Conservation (phyloP, 1,140 invertebrate genomes). For the Chelonus insularis region DNA sequence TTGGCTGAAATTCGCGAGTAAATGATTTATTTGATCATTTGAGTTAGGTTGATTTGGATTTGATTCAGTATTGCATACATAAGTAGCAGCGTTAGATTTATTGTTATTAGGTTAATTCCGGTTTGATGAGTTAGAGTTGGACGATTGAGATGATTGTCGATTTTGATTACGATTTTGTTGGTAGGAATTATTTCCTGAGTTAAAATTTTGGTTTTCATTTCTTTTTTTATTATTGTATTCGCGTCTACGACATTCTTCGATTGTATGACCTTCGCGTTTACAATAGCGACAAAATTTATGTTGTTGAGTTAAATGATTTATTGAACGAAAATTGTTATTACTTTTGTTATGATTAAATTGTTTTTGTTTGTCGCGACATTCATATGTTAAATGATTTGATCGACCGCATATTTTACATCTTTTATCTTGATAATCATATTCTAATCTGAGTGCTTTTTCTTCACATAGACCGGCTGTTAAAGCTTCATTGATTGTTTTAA, state of each 20-base stretch:
- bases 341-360: no score
- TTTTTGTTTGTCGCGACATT: not conserved
- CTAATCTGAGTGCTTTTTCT: conserved; percentile 11
- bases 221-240: not conserved
- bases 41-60: not conserved
- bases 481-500: conserved; percentile 10
- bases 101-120: no score
- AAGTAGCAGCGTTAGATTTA: no score
- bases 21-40: no score
- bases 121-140: no score
- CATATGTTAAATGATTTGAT: not conserved
- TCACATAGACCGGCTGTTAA: conserved; percentile 5
- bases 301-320: not conserved
- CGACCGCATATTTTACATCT: not conserved
- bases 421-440: not conserved
- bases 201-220: not conserved
- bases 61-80: no score
- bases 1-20: not conserved
- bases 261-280: not conserved
- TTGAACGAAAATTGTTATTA: not conserved
- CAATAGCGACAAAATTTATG: not conserved
- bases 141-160: no score
- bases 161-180: not conserved
- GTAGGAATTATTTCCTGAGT: not conserved
- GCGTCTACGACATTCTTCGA: not conserved